These are phyloP conservation scores for Peromyscus maniculatus DNA, from an alignment of 2,113 vertebrate species.

Conservation along the genomic window DNA sequence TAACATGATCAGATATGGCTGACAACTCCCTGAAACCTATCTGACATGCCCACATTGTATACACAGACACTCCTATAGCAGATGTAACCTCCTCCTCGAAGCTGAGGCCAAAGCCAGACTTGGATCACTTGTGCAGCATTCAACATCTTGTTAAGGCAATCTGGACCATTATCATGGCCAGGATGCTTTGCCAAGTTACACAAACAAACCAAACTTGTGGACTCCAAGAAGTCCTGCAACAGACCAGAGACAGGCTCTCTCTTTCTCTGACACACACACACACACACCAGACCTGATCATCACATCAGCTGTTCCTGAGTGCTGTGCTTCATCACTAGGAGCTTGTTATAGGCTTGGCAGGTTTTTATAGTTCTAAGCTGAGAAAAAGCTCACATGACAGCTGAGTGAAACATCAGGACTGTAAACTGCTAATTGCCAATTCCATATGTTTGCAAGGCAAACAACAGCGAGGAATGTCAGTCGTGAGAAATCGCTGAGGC, in stretches of 20 bases:
- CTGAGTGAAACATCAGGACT: constrained; percentile 69
- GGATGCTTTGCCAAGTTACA: constrained; percentile 47
- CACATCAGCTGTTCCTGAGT: constrained; percentile 67
- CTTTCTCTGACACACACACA: constrained; percentile 30
- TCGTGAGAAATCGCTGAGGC: constrained; percentile 56
- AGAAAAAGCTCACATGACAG: constrained; percentile 77
- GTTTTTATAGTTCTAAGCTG: constrained; percentile 70
- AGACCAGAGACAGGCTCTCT: constrained; percentile 8
- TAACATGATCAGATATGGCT: neutral
- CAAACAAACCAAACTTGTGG: constrained; percentile 66
- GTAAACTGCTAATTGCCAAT: constrained; percentile 82
- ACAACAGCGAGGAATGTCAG: constrained; percentile 44
- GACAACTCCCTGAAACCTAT: neutral
- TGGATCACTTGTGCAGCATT: neutral
- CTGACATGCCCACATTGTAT: neutral
- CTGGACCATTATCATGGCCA: neutral
- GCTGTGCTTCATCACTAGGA: constrained; percentile 65
- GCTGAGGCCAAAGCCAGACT: neutral
- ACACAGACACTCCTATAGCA: neutral
- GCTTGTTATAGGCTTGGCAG: constrained; percentile 63
- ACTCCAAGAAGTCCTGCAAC: constrained; percentile 67
- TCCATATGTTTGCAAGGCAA: constrained; percentile 78
- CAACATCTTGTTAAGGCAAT: neutral
- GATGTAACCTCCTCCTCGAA: neutral
- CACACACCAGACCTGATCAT: constrained; percentile 72